A percentile compares a stretch with the other conserved stretches of the same genome.
Evolutionary conservation across 2,888 invertebrate species (phyloP).

Genomic region (Drosophila paracracens): DNA sequence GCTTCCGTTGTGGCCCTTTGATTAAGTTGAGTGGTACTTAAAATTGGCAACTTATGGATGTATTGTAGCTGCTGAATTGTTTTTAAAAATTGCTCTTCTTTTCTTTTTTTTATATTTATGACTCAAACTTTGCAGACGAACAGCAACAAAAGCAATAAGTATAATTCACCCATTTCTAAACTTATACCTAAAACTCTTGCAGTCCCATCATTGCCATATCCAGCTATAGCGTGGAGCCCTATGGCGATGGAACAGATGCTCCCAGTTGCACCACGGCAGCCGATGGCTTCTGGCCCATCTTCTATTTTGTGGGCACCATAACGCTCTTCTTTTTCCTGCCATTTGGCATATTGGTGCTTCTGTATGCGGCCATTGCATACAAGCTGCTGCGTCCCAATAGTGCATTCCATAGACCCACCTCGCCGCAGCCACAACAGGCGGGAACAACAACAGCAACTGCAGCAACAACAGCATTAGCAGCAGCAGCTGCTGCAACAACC

Average conservation of each 20-base stretch:
- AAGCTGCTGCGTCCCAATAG: conserved; percentile 89
- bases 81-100: conserved; percentile 58
- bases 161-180: conserved; percentile 16
- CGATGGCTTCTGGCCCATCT: conserved; percentile 90
- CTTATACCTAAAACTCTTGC: conserved; percentile 74
- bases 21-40: conserved; percentile 68
- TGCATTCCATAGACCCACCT: conserved; percentile 73
- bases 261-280: conserved; percentile 93
- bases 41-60: conserved; percentile 39
- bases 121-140: conserved; percentile 68
- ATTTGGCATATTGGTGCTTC: conserved; percentile 90
- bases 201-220: conserved; percentile 95
- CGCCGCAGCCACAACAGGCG: conserved; percentile 59
- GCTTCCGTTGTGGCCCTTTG: conserved; percentile 66
- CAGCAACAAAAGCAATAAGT: conserved; percentile 25
- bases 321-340: conserved; percentile 94
- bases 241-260: conserved; percentile 89
- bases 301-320: conserved; percentile 92
- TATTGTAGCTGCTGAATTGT: conserved; percentile 44
- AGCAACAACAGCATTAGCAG: conserved; percentile 13
- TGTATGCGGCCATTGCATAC: conserved; percentile 94
- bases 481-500: conserved; percentile 9
- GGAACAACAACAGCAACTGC: conserved; percentile 24
- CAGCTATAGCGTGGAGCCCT: conserved; percentile 89
- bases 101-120: conserved; percentile 35